Evolutionary conservation across 92 coral and sea anemone species (phyloP).

Genomic region (Plumapathes pennacea): DNA sequence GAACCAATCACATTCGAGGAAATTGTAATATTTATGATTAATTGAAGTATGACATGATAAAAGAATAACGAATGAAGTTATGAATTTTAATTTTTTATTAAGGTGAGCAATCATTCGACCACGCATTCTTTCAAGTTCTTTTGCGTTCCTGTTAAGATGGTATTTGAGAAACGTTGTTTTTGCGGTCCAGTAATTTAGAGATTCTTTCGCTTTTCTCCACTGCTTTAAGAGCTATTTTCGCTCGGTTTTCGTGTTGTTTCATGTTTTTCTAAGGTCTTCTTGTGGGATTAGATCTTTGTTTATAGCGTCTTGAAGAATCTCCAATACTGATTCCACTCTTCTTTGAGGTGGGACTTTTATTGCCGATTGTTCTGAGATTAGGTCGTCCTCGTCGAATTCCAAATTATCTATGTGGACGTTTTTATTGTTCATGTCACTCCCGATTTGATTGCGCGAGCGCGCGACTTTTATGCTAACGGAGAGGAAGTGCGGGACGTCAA

Average conservation of each 20-base stretch:
- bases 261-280: constrained; percentile 39
- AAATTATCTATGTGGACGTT: constrained; percentile 49
- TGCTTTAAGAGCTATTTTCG: constrained; percentile 48
- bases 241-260: constrained; percentile 48
- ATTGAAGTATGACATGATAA: too few relatives aligned
- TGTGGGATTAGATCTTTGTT: constrained; percentile 33
- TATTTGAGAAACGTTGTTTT: constrained; percentile 31
- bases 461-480: constrained; percentile 9
- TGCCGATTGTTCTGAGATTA: constrained; percentile 8
- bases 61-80: too few relatives aligned
- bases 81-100: too few relatives aligned
- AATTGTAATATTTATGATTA: too few relatives aligned
- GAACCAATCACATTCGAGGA: too few relatives aligned
- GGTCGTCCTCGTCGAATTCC: constrained; percentile 43
- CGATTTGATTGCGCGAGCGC: constrained; percentile 33
- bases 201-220: constrained; percentile 50
- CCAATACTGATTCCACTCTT: constrained; percentile 14
- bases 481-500: constrained; percentile 7
- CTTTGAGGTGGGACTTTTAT: constrained; percentile 32
- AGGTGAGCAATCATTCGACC: constrained; percentile 43
- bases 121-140: constrained; percentile 31
- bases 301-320: constrained; percentile 12
- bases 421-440: constrained; percentile 31
- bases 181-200: constrained; percentile 26
- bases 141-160: constrained; percentile 22